A percentile compares a stretch with the other conserved stretches of the same genome.
phyloP scores from a whole-genome alignment of 2,888 invertebrate genomes.

The Agrilus cyanescens region DNA sequence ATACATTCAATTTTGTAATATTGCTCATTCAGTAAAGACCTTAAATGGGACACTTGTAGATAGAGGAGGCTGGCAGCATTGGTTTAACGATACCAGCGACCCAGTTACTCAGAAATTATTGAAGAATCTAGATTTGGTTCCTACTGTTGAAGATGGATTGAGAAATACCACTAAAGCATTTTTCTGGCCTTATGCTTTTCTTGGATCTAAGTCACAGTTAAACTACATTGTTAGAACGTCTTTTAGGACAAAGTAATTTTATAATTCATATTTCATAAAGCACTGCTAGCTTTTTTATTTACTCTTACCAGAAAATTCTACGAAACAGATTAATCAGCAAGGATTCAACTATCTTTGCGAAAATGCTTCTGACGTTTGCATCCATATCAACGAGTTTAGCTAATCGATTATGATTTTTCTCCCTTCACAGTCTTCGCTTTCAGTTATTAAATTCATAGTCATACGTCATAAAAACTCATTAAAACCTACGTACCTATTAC shows the following conservation, averaged over 20 bases:
- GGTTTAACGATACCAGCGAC: constrained; percentile 62
- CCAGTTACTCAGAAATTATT: constrained; percentile 47
- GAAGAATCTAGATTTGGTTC: constrained; percentile 54
- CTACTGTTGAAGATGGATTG: constrained; percentile 54
- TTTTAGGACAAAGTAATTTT: constrained; percentile 46
- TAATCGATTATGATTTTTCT: too few species aligned
- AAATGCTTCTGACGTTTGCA: too few species aligned
- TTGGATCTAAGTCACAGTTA: constrained; percentile 60
- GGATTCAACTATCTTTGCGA: too few species aligned
- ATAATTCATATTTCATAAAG: background rate
- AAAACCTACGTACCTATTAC: too few species aligned
- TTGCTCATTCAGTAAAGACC: too few species aligned
- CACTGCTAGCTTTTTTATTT: background rate
- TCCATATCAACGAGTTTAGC: too few species aligned
- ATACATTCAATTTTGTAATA: too few species aligned
- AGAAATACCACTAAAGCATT: constrained; percentile 62
- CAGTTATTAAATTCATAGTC: too few species aligned
- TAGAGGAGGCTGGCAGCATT: constrained; percentile 62
- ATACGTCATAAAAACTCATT: too few species aligned
- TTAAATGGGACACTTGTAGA: too few species aligned
- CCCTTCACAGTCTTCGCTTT: too few species aligned
- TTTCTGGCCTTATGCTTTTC: constrained; percentile 67
- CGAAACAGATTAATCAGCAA: too few species aligned
- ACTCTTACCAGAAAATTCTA: background rate
- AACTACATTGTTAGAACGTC: constrained; percentile 63